Base-by-base conservation (phyloP, 2,113 vertebrate genomes). In the Calyptomena viridis region DNA sequence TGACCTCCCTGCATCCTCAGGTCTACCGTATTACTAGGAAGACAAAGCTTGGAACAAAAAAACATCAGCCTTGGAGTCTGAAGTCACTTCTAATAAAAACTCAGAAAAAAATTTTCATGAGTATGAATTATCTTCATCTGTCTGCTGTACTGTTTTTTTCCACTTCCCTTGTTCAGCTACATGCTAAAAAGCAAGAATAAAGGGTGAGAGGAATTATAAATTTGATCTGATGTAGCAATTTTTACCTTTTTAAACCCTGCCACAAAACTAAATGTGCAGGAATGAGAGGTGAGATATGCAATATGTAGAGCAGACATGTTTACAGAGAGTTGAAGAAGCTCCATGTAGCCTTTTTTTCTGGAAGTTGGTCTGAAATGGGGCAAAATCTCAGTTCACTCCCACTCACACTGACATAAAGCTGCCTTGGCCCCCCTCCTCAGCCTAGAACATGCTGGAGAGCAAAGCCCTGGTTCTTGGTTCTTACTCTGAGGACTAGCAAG, bases 41-140 rank as follows among this genome's bases (percentile, higher is more conserved):
- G 49, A 84, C 49, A 30, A 60, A 16, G 44, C 64, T 40, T 12
- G 19, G 30, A 14, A 44, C 31, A 71, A 42, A 84, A 12, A 73
- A 80, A 23, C 11, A 52, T 35, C 33, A 10, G 18, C 50, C 24
- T 39, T 33, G 40, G 15, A 33, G 6, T 37, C 3, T 63, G 71
- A 81, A 63, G 47, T 60, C 2, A 8, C 8, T 53, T 40, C 6
- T 25, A 49, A 46, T 3, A 92, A 74, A 79, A 77, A 80, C 13
- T 50, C 56, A 89, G 59, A 74, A 73, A 83, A 78, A n/a, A 68
- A 60, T 28, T 53, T 87, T 50, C n/a, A 21, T 22, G 14, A 64
- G 58, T 68, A 59, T 84, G 25, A 68, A 72, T 88, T 93, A 50
- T 72, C 24, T 13, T 85, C 39, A 63, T 88, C 56, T 84, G 72